phyloP scores from a whole-genome alignment of 2,113 vertebrate genomes.

The Phaetusa simplex region DNA sequence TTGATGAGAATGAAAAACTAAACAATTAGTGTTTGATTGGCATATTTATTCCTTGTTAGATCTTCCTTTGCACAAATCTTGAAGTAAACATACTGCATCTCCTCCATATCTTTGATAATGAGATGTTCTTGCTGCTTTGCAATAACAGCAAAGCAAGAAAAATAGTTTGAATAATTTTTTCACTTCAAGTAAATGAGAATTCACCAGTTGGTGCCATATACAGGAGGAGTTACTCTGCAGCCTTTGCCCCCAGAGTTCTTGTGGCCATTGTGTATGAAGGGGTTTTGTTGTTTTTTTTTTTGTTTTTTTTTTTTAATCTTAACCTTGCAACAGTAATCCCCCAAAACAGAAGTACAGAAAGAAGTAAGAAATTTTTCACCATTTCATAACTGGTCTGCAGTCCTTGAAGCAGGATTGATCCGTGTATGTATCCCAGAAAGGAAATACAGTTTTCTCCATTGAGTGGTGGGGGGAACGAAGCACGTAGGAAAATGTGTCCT shows the following conservation, averaged over 20 bases:
- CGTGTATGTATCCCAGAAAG: not conserved
- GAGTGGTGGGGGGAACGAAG: not conserved
- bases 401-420: not conserved
- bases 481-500: not conserved
- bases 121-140: not conserved
- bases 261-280: not conserved
- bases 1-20: not conserved
- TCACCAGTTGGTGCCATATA: not conserved
- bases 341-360: not conserved
- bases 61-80: not conserved
- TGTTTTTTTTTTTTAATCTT: not conserved
- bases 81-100: not conserved
- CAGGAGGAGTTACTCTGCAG: not conserved
- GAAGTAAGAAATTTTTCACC: not conserved
- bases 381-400: not conserved
- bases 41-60: not conserved
- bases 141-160: not conserved
- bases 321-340: not conserved
- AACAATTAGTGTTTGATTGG: not conserved
- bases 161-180: not conserved
- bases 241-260: not conserved
- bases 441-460: not conserved
- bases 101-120: not conserved
- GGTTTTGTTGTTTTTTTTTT: fast-evolving
- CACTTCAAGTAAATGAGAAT: not conserved